Conservation (phyloP, 2,113 vertebrate species). For the Trogon surrucura region DNA sequence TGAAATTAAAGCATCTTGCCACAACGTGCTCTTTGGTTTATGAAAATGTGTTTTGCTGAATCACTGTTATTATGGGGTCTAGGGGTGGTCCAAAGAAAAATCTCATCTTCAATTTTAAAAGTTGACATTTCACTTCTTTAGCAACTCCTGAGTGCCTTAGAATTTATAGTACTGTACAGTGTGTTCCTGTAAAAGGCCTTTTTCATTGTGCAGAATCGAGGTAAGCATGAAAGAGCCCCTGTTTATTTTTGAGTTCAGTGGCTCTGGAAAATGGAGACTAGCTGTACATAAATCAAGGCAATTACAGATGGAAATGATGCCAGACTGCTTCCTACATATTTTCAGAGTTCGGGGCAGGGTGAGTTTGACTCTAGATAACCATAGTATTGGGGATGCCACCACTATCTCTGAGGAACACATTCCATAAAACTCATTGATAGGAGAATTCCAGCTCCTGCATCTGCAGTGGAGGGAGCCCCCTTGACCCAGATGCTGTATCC, state of each 20-base stretch:
- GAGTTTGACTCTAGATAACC: background rate
- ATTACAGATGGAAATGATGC: background rate
- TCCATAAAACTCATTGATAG: background rate
- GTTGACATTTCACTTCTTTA: background rate
- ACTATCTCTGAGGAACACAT: background rate
- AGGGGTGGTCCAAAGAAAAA: background rate
- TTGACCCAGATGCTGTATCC: background rate
- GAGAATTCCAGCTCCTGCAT: background rate
- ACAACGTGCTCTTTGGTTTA: background rate
- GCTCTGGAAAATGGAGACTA: background rate
- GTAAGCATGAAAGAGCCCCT: background rate
- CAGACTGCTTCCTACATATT: background rate
- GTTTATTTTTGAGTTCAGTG: background rate
- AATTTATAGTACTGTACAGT: background rate
- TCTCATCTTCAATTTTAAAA: background rate
- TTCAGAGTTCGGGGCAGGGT: background rate
- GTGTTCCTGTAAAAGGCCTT: constrained; percentile 1
- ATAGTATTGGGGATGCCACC: background rate
- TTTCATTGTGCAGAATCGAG: background rate
- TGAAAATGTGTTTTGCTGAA: constrained; percentile 17
- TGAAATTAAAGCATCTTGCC: background rate
- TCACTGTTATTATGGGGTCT: background rate
- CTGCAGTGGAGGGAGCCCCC: background rate
- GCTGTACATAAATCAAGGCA: background rate
- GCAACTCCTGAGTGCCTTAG: background rate